Evolutionary conservation across 2,888 invertebrate species (phyloP).

Genomic region (Melanophora roralis): DNA sequence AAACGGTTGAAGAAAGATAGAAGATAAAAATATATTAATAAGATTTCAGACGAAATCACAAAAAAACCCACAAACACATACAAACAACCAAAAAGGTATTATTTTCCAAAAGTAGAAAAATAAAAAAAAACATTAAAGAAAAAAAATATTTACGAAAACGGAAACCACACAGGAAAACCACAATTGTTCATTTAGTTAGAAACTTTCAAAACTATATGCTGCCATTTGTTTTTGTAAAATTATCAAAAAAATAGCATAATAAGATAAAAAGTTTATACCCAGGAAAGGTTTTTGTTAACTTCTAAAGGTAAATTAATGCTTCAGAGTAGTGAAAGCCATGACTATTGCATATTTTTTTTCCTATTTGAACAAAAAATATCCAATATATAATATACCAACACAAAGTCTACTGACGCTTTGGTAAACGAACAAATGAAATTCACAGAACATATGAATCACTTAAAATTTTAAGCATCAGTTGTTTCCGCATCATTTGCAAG

Average conservation of each 20-base stretch:
- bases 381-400: no score
- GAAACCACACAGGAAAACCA: constrained; percentile 74
- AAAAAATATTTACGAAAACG: constrained; percentile 69
- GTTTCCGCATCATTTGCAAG: no score
- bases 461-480: no score
- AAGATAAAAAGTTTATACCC: neutral
- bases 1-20: neutral
- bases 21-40: constrained; percentile 24
- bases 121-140: constrained; percentile 62
- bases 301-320: no score
- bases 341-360: no score
- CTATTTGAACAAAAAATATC: no score
- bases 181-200: constrained; percentile 69
- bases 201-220: no score
- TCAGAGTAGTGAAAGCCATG: no score
- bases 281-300: no score
- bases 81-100: neutral
- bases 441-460: no score
- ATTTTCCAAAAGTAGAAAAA: constrained; percentile 21
- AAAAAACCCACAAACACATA: constrained; percentile 4
- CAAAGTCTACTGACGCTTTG: no score
- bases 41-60: neutral
- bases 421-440: no score
- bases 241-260: constrained; percentile 18
- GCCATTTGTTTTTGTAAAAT: constrained; percentile 26